phyloP scores from a whole-genome alignment of 2,113 vertebrate genomes.

The Platanista minor region DNA sequence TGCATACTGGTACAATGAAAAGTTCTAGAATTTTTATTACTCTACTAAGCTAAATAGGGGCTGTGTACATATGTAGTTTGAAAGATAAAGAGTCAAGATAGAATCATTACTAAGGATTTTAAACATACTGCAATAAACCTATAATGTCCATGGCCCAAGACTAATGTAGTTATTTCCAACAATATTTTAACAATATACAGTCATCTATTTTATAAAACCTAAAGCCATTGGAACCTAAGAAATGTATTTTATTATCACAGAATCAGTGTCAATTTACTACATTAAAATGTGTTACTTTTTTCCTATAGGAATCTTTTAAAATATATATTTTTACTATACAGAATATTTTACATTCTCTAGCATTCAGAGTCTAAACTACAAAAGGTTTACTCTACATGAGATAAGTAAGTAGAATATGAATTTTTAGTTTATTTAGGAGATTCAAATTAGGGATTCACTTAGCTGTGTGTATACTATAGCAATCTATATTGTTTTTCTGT shows the following conservation, averaged over 20 bases:
- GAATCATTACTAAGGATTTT: conserved; percentile 34
- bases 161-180: conserved; percentile 11
- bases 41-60: conserved; percentile 76
- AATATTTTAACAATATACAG: conserved; percentile 15
- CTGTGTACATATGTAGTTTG: conserved; percentile 73
- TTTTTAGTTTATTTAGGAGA: conserved; percentile 8
- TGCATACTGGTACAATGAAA: conserved; percentile 86
- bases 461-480: background rate
- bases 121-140: conserved; percentile 40
- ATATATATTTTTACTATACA: background rate
- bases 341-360: conserved; percentile 13
- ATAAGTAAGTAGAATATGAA: background rate
- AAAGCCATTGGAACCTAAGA: background rate
- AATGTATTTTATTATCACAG: background rate
- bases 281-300: conserved; percentile 23
- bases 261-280: background rate
- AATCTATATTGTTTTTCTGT: background rate
- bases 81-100: conserved; percentile 77
- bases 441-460: conserved; percentile 33
- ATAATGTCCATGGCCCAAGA: background rate
- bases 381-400: background rate
- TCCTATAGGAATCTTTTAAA: background rate
- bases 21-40: conserved; percentile 83
- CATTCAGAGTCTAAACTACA: conserved; percentile 31
- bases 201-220: background rate